phyloP scores from a whole-genome alignment of 2,113 vertebrate genomes.

The Prochilodus magdalenae region DNA sequence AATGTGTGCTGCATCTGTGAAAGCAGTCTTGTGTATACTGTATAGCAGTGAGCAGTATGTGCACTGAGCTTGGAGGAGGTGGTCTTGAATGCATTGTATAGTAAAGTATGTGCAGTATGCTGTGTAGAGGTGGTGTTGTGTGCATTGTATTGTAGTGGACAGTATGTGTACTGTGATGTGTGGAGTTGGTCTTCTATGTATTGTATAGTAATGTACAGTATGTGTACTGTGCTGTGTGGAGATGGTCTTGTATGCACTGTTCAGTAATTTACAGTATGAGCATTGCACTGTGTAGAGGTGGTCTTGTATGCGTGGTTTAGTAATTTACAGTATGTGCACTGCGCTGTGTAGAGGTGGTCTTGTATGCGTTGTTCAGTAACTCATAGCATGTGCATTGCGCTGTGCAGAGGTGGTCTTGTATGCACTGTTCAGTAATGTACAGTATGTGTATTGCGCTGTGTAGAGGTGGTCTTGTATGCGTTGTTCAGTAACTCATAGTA shows the following conservation, averaged over 20 bases:
- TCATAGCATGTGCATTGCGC: too few relatives aligned
- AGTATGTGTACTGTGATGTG: neutral
- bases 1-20: too few relatives aligned
- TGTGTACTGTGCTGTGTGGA: neutral
- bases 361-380: neutral
- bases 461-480: neutral
- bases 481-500: too few relatives aligned
- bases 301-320: slow-evolving; percentile 43
- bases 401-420: too few relatives aligned
- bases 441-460: too few relatives aligned
- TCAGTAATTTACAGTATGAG: neutral
- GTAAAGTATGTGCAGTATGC: neutral
- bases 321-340: too few relatives aligned
- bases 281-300: neutral
- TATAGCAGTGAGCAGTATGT: neutral
- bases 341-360: too few relatives aligned
- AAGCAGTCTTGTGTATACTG: neutral
- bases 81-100: slow-evolving; percentile 59
- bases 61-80: slow-evolving; percentile 64
- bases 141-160: neutral
- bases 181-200: slow-evolving; percentile 73
- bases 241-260: neutral
- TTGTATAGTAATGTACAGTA: neutral
- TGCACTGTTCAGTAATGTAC: too few relatives aligned
- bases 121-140: neutral